A percentile compares a stretch with the other conserved stretches of the same genome.
Conservation (phyloP, 2,888 invertebrate species). For the Platypus cylindrus region DNA sequence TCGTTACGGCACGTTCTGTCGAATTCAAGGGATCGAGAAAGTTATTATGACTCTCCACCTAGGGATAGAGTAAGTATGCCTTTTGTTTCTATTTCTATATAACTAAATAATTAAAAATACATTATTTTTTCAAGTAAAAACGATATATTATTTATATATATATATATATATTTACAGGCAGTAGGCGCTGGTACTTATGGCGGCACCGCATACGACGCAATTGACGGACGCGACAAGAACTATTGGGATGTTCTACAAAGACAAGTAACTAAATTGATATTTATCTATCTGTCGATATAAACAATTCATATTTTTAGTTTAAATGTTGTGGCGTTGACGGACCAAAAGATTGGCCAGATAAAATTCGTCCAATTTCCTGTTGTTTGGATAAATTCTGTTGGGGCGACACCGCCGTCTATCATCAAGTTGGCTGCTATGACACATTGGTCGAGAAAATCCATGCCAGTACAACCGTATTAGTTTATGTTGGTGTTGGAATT, state of each 20-base stretch:
- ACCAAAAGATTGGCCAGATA: slow-evolving; percentile 30
- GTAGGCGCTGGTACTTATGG: slow-evolving; percentile 7
- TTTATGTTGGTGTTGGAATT: slow-evolving; percentile 52
- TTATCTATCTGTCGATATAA: neutral
- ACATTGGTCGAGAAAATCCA: slow-evolving; percentile 43
- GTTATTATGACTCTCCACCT: slow-evolving; percentile 5
- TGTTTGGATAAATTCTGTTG: slow-evolving; percentile 34
- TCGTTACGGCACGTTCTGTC: slow-evolving; percentile 30
- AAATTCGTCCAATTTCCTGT: slow-evolving; percentile 47
- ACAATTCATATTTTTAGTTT: slow-evolving; percentile 37
- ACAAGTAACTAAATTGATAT: slow-evolving; percentile 14
- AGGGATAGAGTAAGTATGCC: slow-evolving; percentile 12
- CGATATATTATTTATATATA: neutral
- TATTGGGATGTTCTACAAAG: slow-evolving; percentile 20
- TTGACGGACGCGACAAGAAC: slow-evolving; percentile 16
- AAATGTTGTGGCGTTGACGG: slow-evolving; percentile 33
- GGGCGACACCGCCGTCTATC: slow-evolving; percentile 23
- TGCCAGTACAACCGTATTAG: slow-evolving; percentile 42
- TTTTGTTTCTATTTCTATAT: too few relatives aligned
- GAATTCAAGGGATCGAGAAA: slow-evolving; percentile 4
- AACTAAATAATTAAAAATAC: neutral
- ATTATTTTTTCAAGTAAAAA: neutral
- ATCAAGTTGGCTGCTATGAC: slow-evolving; percentile 42
- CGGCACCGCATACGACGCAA: slow-evolving; percentile 13
- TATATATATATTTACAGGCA: slow-evolving; percentile 3